phyloP scores from a whole-genome alignment of 1,140 invertebrate species.

The Heterodera schachtii region DNA sequence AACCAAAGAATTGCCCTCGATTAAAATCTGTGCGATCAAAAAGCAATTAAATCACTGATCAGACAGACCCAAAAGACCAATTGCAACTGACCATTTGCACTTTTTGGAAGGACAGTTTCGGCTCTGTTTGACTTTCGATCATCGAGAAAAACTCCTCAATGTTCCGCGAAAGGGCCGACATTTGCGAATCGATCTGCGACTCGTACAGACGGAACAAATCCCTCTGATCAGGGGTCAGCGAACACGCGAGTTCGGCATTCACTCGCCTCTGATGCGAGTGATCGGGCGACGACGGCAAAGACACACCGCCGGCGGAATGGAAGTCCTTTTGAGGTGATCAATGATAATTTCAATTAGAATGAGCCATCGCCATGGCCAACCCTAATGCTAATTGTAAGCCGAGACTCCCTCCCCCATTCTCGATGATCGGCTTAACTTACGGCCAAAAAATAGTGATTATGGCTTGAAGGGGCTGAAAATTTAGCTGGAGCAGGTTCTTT shows the following conservation, averaged over 20 bases:
- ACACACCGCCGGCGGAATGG: not conserved
- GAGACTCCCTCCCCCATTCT: no score
- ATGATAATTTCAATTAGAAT: no score
- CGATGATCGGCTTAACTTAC: no score
- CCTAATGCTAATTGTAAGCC: no score
- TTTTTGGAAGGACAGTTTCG: slow-evolving; percentile 44
- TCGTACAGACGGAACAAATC: slow-evolving; percentile 39
- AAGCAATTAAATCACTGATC: slow-evolving; percentile 1
- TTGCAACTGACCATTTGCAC: slow-evolving; percentile 31
- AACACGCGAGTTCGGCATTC: slow-evolving; percentile 32
- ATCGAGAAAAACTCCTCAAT: slow-evolving; percentile 41
- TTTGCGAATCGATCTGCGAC: slow-evolving; percentile 38
- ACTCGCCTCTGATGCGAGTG: not conserved
- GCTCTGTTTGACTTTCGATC: slow-evolving; percentile 28
- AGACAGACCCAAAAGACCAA: slow-evolving; percentile 4
- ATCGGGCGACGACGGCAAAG: slow-evolving; percentile 4
- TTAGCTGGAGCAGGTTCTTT: no score
- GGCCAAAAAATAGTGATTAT: no score
- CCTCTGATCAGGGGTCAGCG: slow-evolving; percentile 34
- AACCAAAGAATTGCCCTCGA: slow-evolving; percentile 38
- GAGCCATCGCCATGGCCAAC: no score
- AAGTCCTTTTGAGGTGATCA: not conserved
- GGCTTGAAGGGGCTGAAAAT: no score
- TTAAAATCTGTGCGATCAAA: slow-evolving; percentile 26
- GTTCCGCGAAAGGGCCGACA: slow-evolving; percentile 32